phyloP scores from a whole-genome alignment of 2,797 vertebrate genomes.

The Sphenodon punctatus region DNA sequence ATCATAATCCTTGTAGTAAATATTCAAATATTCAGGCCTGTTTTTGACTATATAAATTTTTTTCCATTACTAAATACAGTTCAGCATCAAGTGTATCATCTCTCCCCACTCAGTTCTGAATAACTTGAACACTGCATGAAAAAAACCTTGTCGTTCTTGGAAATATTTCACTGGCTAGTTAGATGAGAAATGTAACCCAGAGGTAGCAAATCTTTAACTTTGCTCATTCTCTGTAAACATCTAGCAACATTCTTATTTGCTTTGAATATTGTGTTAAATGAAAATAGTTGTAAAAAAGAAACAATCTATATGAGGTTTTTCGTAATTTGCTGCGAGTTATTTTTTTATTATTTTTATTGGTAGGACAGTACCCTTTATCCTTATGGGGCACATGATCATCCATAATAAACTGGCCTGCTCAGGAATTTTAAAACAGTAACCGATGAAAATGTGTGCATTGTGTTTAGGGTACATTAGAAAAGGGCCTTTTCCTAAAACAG shows the following conservation, averaged over 20 bases:
- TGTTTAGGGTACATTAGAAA: too few species aligned
- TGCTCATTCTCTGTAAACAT: background rate
- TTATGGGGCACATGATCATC: background rate
- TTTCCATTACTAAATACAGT: background rate
- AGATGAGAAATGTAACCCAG: too few species aligned
- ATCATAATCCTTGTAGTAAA: background rate
- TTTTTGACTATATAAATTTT: background rate
- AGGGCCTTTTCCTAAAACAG: too few species aligned
- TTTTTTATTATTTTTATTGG: background rate
- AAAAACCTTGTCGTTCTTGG: too few species aligned
- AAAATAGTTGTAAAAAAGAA: background rate
- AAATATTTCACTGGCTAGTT: too few species aligned
- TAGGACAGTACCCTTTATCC: background rate
- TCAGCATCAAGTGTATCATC: background rate
- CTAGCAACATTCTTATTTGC: rapidly evolving
- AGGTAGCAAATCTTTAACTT: rapidly evolving
- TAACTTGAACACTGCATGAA: background rate
- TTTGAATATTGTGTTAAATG: rapidly evolving
- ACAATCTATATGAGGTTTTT: background rate
- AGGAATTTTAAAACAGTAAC: background rate
- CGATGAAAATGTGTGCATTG: background rate
- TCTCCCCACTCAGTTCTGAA: background rate
- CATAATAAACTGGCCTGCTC: background rate
- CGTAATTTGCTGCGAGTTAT: background rate
- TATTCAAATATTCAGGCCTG: background rate